Evolutionary conservation across 2,113 vertebrate genomes (phyloP), one percentile per base, ranked within the genome.

Genomic region (Ammodytes marinus): DNA sequence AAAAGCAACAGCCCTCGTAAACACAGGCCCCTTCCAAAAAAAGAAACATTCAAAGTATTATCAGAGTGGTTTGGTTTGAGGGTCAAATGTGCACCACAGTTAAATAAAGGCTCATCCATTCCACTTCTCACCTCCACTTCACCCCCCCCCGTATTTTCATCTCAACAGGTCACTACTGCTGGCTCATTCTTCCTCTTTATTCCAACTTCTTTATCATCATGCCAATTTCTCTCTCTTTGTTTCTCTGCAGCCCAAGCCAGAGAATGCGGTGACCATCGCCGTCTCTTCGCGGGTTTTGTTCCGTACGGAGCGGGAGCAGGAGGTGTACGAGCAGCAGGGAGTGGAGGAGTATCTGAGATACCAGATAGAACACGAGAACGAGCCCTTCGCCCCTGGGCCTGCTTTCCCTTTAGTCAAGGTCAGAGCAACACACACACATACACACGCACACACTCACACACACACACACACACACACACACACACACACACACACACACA

Each of bases 321-420:
- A 93, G 88, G 96, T 99, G 77, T 99, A 95, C 85, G 92, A 85
- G 0, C 96, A 98, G 89, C 89, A 96, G 61, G 98, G 98, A 0
- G 95, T 99, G 57, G 98, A 99, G 87, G 97, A 97, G 55, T 99
- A 99, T 0, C 96, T 99, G 68, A 94, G 95, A 27, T 98, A 97
- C 78, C 98, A 99, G 86, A 95, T 99, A 79, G 96, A 98, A 65
- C 98, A 99, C 0, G 98, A 99, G 91, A 97, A 96, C 0, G 97
- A 99, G 76, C 98, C 98, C 27, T 97, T 99, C 81, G 94, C 96
- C 1, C 97, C 98, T 0, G 98, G 98, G 42, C 97, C 98, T 0
- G 98, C 98, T 57, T 99, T 99, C 89, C 95, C 98, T 11, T 98
- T 99, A 0, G 96, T 99, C 83, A 98, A 99, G 96, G 98, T 99